Conservation (phyloP, 2,888 invertebrate species). For the Pseudoips prasinana region DNA sequence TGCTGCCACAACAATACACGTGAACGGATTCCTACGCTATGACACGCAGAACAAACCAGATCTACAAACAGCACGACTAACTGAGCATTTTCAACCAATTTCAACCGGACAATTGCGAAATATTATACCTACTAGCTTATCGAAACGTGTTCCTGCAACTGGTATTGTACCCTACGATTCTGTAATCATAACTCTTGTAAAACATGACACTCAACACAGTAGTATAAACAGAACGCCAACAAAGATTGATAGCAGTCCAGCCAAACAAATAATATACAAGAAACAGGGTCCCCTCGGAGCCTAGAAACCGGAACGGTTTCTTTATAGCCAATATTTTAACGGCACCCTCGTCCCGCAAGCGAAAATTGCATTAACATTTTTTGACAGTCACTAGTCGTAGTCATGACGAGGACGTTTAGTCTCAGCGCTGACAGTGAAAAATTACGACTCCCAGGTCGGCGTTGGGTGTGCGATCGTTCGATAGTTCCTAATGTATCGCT, state of each 20-base stretch:
- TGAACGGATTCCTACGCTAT: slow-evolving; percentile 62
- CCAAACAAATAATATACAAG: slow-evolving; percentile 42
- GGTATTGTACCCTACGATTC: slow-evolving; percentile 38
- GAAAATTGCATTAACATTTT: slow-evolving; percentile 73
- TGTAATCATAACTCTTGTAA: slow-evolving; percentile 46
- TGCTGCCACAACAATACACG: slow-evolving; percentile 54
- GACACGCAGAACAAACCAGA: slow-evolving; percentile 56
- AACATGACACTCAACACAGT: slow-evolving; percentile 41
- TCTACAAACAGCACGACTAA: slow-evolving; percentile 43
- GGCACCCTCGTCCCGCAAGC: slow-evolving; percentile 48
- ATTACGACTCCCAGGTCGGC: slow-evolving; percentile 63
- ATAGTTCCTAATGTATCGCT: slow-evolving; percentile 78
- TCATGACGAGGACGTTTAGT: slow-evolving; percentile 74
- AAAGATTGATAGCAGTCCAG: slow-evolving; percentile 40
- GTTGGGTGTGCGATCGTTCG: slow-evolving; percentile 62
- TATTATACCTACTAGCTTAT: slow-evolving; percentile 21
- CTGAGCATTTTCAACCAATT: slow-evolving; percentile 45
- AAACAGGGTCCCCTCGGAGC: slow-evolving; percentile 43
- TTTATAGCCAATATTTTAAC: slow-evolving; percentile 50
- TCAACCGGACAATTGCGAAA: slow-evolving; percentile 46
- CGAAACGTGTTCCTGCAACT: slow-evolving; percentile 35
- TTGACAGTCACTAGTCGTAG: slow-evolving; percentile 72
- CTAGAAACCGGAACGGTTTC: slow-evolving; percentile 38
- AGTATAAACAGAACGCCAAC: slow-evolving; percentile 36
- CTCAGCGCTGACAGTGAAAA: slow-evolving; percentile 75